A percentile compares a stretch with the other conserved stretches of the same genome.
phyloP scores from a whole-genome alignment of 2,113 vertebrate species.

The Eretmodus cyanostictus region DNA sequence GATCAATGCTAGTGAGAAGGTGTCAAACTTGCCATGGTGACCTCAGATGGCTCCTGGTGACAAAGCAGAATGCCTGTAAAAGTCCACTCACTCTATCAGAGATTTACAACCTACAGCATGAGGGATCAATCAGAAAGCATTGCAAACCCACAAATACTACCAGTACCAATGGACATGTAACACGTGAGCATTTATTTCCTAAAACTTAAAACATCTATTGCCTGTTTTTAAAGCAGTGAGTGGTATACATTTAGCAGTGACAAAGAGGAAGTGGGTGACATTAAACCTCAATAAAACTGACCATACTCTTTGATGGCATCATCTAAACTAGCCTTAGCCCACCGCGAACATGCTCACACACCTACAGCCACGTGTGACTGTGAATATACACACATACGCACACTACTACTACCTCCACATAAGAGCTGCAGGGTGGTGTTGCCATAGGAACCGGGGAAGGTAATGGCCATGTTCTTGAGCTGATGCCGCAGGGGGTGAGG shows the following conservation, averaged over 20 bases:
- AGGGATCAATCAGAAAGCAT: not conserved
- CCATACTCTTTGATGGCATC: not conserved
- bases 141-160: not conserved
- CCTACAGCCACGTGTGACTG: not conserved
- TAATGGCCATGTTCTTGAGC: slow-evolving; percentile 69
- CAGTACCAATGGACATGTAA: not conserved
- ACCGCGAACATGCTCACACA: not conserved
- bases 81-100: not conserved
- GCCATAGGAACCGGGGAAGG: slow-evolving; percentile 71
- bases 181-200: not conserved
- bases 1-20: not conserved
- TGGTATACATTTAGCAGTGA: not conserved
- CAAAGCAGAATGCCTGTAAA: not conserved
- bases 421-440: slow-evolving; percentile 64
- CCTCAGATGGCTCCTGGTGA: not conserved
- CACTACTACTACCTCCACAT: slow-evolving; percentile 17
- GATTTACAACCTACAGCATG: not conserved
- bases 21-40: not conserved
- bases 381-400: not conserved
- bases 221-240: not conserved
- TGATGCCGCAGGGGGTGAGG: slow-evolving; percentile 58
- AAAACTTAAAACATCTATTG: not conserved
- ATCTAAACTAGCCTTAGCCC: slow-evolving; percentile 4
- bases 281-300: not conserved
- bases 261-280: not conserved